These are phyloP conservation scores for Eupristina koningsbergeri DNA, from an alignment of 1,140 invertebrate species.

Conservation along the genomic window DNA sequence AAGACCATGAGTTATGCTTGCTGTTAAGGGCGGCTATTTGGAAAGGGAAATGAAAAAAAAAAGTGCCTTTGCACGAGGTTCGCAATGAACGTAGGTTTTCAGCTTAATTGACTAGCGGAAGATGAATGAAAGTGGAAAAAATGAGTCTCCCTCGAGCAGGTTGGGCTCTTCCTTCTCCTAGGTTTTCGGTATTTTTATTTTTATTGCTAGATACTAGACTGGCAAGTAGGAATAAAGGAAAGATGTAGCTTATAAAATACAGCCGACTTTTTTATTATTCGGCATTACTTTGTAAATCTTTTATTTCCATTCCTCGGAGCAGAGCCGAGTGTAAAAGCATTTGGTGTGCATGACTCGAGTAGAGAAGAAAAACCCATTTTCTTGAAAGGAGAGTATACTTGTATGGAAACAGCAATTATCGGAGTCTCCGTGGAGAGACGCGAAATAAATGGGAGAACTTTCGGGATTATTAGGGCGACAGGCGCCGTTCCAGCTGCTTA, in stretches of 20 bases:
- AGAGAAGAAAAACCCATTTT: background rate
- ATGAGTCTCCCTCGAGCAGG: background rate
- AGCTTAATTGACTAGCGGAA: background rate
- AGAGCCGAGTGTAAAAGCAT: background rate
- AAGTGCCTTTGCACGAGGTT: background rate
- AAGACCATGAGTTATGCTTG: background rate
- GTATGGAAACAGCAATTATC: background rate
- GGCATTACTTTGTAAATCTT: too few relatives aligned
- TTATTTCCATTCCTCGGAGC: background rate
- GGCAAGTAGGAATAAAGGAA: too few relatives aligned
- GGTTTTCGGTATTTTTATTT: too few relatives aligned
- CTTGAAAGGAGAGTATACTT: background rate
- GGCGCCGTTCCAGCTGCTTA: too few relatives aligned
- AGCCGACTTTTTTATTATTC: background rate
- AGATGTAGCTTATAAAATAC: too few relatives aligned
- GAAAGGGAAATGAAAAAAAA: background rate
- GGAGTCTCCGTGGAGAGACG: background rate
- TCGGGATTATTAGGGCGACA: too few relatives aligned
- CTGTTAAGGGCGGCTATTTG: background rate
- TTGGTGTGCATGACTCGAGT: background rate
- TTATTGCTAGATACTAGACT: too few relatives aligned
- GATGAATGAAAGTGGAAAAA: background rate
- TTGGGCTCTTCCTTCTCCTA: too few relatives aligned
- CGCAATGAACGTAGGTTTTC: background rate
- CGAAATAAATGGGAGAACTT: too few relatives aligned